phyloP scores from a whole-genome alignment of 2,888 invertebrate species.

The Prosapia bicincta region DNA sequence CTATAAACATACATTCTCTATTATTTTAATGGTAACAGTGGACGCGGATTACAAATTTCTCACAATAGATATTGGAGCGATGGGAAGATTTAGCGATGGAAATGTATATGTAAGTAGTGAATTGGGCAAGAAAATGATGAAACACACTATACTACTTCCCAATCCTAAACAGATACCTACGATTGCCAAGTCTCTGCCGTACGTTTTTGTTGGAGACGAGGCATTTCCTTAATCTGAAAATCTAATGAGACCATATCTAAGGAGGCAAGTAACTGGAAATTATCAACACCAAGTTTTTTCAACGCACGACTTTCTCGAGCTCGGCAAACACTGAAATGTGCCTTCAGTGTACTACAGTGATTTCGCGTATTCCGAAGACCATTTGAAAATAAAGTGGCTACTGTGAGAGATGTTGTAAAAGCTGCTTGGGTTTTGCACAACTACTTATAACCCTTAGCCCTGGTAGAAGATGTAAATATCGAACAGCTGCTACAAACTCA shows the following conservation, averaged over 20 bases:
- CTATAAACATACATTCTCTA: background rate
- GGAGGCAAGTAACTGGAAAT: background rate
- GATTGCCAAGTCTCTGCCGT: slow-evolving; percentile 7
- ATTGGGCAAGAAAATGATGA: slow-evolving; percentile 15
- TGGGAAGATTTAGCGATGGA: slow-evolving; percentile 29
- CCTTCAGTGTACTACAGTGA: slow-evolving; percentile 22
- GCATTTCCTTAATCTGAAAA: slow-evolving; percentile 7
- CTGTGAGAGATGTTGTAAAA: slow-evolving; percentile 19
- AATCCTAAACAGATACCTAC: background rate
- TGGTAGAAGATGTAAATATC: background rate
- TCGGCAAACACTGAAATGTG: slow-evolving; percentile 18
- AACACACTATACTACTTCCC: background rate
- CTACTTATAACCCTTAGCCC: slow-evolving; percentile 6
- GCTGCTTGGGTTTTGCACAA: slow-evolving; percentile 25
- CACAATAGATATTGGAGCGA: slow-evolving; percentile 27
- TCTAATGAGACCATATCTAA: slow-evolving; percentile 18
- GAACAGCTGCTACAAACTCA: background rate
- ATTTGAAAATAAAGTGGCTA: slow-evolving; percentile 13
- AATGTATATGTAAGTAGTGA: slow-evolving; percentile 17
- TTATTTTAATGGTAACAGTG: slow-evolving; percentile 27
- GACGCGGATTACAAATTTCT: slow-evolving; percentile 32
- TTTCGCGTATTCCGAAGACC: slow-evolving; percentile 20
- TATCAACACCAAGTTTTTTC: slow-evolving; percentile 20
- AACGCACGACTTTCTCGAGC: background rate
- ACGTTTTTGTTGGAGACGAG: too few species aligned